Conservation (phyloP, 2,888 invertebrate genomes). For the Erebia aethiops region DNA sequence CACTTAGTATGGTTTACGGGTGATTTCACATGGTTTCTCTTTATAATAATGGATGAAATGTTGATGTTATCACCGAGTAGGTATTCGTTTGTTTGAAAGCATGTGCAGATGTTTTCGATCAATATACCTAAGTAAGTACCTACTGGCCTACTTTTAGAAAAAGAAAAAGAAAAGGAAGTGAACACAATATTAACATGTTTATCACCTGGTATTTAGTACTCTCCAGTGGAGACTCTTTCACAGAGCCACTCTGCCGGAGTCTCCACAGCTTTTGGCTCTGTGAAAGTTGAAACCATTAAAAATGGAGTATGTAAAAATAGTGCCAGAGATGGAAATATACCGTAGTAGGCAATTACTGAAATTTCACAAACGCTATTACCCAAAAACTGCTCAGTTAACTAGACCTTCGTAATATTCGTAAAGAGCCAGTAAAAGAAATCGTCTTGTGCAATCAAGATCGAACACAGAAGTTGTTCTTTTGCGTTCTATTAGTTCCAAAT, state of each 20-base stretch:
- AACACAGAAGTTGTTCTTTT: conserved; percentile 30
- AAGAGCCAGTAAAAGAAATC: conserved; percentile 33
- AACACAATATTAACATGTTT: too few relatives aligned
- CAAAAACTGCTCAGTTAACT: neutral
- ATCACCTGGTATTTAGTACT: too few relatives aligned
- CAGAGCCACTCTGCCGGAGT: too few relatives aligned
- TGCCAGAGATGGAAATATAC: too few relatives aligned
- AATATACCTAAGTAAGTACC: too few relatives aligned
- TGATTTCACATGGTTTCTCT: conserved; percentile 23
- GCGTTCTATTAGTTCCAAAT: conserved; percentile 38
- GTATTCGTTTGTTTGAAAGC: too few relatives aligned
- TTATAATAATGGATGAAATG: neutral
- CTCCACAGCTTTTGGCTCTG: too few relatives aligned
- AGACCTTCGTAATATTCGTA: conserved; percentile 22
- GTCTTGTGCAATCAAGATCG: conserved; percentile 35
- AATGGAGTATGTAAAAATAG: too few relatives aligned
- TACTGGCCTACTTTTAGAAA: neutral
- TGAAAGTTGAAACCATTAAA: too few relatives aligned
- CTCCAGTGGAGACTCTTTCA: too few relatives aligned
- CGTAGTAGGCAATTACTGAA: neutral
- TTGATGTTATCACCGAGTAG: neutral
- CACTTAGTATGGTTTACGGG: neutral
- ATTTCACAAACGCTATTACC: conserved; percentile 8
- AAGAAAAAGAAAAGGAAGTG: too few relatives aligned
- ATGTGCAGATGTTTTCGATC: too few relatives aligned